Base-by-base conservation (phyloP, 2,888 invertebrate genomes). In the Protonemura montana region DNA sequence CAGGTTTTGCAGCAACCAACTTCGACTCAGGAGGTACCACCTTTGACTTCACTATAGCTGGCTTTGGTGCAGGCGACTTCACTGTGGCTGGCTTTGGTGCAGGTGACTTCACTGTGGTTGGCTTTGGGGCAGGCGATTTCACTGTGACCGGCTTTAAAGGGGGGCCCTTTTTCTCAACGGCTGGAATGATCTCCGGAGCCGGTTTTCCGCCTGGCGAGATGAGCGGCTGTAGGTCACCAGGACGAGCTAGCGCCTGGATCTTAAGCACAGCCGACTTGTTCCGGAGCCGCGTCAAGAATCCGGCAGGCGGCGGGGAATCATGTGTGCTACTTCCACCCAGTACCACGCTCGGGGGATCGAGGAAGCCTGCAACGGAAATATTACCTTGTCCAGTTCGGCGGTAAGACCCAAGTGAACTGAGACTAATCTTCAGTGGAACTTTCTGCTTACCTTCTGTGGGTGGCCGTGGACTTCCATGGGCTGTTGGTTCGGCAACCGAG, bases 261-360 rank as follows among this genome's bases (percentile, higher is more conserved):
- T 89, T 89, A 76, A 88, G 87, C 87, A 88, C 86, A 0, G 88
- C 87, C 85, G 88, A 87, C 83, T 88, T 89, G 59, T 87, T 89
- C 85, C 89, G 89, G 0, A 89, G 83, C 85, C 89, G 89, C 29
- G 86, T 87, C 1, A 89, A 85, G 7, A 89, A 85, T 76, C 88
- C 88, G 26, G 87, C 88, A 76, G 82, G 85, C 21, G 82, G 85
- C 0, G 86, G 86, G 27, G 85, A 87, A 59, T 85, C 86, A 25
- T 85, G 76, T 76, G 87, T 87, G 76, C 82, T 77, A 81, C 28
- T 78, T 7, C 88, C 88, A 30, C 88, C 88, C 35, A 88, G 86
- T 13, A 88, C 88, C 13, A 89, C 83, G 85, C 86, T 87, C 13
- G 88, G 88, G 42, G 88, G 88, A 83, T 88, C 88, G 27, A 76